A percentile compares a stretch with the other conserved stretches of the same genome.
Evolutionary conservation across 1,140 invertebrate genomes (phyloP).

Genomic region (Monochamus saltuarius): DNA sequence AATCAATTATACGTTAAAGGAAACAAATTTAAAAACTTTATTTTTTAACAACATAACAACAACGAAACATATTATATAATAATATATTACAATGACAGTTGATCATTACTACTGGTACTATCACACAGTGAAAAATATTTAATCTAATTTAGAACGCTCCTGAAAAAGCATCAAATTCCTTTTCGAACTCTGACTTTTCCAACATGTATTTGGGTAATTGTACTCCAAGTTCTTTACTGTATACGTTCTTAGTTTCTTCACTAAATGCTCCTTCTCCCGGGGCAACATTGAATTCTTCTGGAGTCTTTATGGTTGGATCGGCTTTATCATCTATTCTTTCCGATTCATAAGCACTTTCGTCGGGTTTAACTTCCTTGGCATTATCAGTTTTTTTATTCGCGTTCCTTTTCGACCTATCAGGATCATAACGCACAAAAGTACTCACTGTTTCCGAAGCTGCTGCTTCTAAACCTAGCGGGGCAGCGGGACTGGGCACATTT

Average conservation of each 20-base stretch:
- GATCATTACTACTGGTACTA: neutral
- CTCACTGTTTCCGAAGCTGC: conserved; percentile 19
- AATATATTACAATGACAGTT: too few relatives aligned
- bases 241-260: conserved; percentile 64
- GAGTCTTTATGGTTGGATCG: conserved; percentile 52
- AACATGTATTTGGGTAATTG: conserved; percentile 69
- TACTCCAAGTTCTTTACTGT: conserved; percentile 62
- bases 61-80: too few relatives aligned
- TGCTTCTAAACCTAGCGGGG: conserved; percentile 24
- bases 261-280: conserved; percentile 59
- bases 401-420: conserved; percentile 13
- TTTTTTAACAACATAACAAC: too few relatives aligned
- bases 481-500: conserved; percentile 21
- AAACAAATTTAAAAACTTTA: too few relatives aligned
- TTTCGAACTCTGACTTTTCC: conserved; percentile 64
- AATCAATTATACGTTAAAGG: too few relatives aligned
- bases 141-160: conserved; percentile 1
- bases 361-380: neutral
- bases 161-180: conserved; percentile 59
- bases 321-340: conserved; percentile 43
- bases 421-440: conserved; percentile 3
- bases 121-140: conserved; percentile 3
- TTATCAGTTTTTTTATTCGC: conserved; percentile 9
- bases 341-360: conserved; percentile 23
- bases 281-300: conserved; percentile 55